Conservation (phyloP, 2,797 vertebrate species). For the Crenichthys baileyi region DNA sequence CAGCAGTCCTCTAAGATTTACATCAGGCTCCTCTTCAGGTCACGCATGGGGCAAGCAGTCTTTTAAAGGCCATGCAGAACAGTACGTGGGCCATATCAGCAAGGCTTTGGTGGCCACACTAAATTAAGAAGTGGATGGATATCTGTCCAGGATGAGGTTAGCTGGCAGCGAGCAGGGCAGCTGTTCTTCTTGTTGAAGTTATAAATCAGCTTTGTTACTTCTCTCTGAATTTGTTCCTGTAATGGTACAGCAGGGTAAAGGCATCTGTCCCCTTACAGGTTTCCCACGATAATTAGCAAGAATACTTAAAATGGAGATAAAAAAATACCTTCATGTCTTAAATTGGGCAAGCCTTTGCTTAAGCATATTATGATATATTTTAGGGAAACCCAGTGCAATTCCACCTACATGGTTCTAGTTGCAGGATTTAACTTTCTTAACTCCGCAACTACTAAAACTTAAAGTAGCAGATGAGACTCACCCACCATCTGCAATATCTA, state of each 20-base stretch:
- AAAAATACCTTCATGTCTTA: not conserved
- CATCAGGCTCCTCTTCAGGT: slow-evolving; percentile 61
- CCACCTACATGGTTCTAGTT: not conserved
- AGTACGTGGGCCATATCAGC: slow-evolving; percentile 39
- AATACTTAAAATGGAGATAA: not conserved
- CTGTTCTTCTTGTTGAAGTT: slow-evolving; percentile 74
- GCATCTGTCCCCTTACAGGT: not conserved
- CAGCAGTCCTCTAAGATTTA: slow-evolving; percentile 56
- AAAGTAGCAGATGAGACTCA: slow-evolving; percentile 21
- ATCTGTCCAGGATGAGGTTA: slow-evolving; percentile 65
- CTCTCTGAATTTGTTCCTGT: slow-evolving; percentile 46
- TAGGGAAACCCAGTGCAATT: not conserved
- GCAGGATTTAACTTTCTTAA: not conserved
- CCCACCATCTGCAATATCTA: slow-evolving; percentile 52
- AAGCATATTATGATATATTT: slow-evolving; percentile 1
- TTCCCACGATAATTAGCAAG: not conserved
- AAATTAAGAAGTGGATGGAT: slow-evolving; percentile 77
- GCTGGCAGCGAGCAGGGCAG: slow-evolving; percentile 75
- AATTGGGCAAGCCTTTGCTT: not conserved
- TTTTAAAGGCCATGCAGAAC: slow-evolving; percentile 46
- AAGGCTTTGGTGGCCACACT: slow-evolving; percentile 69
- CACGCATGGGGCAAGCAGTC: slow-evolving; percentile 46
- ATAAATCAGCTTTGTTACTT: slow-evolving; percentile 72
- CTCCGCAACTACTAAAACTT: not conserved
- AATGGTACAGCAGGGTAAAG: slow-evolving; percentile 24